A percentile compares a stretch with the other conserved stretches of the same genome.
These are phyloP conservation scores for Rhinichthys klamathensis DNA, from an alignment of 2,113 vertebrate species.

Conservation along the genomic window DNA sequence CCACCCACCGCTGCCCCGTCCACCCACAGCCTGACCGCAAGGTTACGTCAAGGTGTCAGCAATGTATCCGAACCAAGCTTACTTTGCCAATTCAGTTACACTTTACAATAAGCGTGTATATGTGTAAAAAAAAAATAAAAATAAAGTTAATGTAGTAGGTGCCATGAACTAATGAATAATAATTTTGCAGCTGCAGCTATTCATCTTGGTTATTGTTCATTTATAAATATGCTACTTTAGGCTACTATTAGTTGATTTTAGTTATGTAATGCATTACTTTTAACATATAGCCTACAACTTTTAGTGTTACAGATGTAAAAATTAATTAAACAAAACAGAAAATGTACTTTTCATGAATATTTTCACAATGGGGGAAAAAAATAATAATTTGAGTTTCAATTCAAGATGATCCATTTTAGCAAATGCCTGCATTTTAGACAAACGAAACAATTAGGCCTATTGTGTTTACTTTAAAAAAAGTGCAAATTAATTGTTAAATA, in stretches of 20 bases:
- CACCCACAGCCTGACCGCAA: slow-evolving; percentile 43
- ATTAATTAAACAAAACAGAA: too few species aligned
- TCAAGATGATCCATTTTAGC: too few species aligned
- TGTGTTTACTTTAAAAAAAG: background rate
- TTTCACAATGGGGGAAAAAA: too few species aligned
- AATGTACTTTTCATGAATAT: too few species aligned
- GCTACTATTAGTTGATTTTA: too few species aligned
- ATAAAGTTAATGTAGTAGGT: background rate
- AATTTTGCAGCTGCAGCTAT: background rate
- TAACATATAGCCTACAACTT: too few species aligned
- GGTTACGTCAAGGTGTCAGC: slow-evolving; percentile 15
- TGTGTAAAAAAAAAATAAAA: too few species aligned
- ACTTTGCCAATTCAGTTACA: background rate
- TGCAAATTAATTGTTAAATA: background rate
- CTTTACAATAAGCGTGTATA: background rate
- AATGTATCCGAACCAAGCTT: background rate
- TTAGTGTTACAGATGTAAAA: too few species aligned
- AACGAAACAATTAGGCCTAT: background rate
- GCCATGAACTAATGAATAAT: background rate
- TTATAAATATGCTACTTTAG: too few species aligned
- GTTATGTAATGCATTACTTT: too few species aligned
- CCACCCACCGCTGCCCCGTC: slow-evolving; percentile 38
- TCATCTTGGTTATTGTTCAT: too few species aligned
- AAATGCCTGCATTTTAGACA: background rate
- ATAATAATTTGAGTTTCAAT: background rate